Evolutionary conservation across 2,888 invertebrate species (phyloP), one percentile per base, ranked within the genome.

Genomic region (Coronaproctus castanopsis): DNA sequence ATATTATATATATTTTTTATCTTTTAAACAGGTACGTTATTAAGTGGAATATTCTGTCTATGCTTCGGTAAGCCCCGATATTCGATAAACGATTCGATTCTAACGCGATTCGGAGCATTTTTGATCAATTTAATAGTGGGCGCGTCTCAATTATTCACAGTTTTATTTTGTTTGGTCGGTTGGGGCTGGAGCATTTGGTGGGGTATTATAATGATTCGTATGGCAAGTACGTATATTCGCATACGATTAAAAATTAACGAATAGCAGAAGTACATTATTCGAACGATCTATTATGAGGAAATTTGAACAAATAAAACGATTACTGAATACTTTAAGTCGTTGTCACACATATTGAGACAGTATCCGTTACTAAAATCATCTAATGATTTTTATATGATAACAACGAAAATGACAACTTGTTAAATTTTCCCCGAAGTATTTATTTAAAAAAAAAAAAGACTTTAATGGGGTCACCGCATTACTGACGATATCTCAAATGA

Each of bases 111-210:
- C 66, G 87, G 87, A 22, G 81, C 91, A 1, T 80, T 93, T 66
- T 77, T 91, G 64, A 85, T 93, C 62, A 87, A 95, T 73, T 73
- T 85, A 48, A 74, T 90, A 65, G 88, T 95, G 60, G 93, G 91
- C 0, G 76, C 85, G 59, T 82, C 88, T 20, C 96, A 96, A 74
- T 76, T 90, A 67, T 91, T 93, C 75, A 93, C 93, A 22, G 87
- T 95, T 57, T 79, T 93, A 58, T 95, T 96, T 76, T 86, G 95
- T 69, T 80, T 92, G 57, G 92, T 90, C 51, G 89, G 96, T 20
- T 96, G 95, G 95, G 93, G 95, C 66, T 96, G 96, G 96, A 90
- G 92, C 62, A 84, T 96, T 64, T 92, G 92, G 82, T 96, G 96
- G 96, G 96, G 95, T 2, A 83, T 91, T 65, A 87, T 90, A 68